Base-by-base conservation (phyloP, 2,888 invertebrate species). In the Clunio marinus region DNA sequence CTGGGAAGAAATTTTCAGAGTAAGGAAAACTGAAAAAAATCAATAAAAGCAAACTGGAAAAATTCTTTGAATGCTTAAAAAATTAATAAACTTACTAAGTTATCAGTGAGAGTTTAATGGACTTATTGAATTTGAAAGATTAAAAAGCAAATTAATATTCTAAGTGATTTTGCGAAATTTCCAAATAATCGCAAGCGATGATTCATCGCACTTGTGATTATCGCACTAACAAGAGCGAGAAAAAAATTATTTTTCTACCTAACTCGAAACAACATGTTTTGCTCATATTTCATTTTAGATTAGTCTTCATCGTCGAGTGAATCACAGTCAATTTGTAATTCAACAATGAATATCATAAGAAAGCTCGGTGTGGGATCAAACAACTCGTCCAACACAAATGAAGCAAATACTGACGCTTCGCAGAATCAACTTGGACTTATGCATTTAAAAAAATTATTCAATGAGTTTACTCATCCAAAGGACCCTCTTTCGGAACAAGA, bases 361-460 rank as follows among this genome's bases (percentile, higher is more conserved):
- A 95, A 93, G 84, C 84, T 94, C 80, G 86, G 93, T 78, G 84
- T 84, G 73, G 80, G 81, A 77, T 81, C 72, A 20, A 68, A 41
- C 20, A 27, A 57, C 10, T 15, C 68, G 2, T 57, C 68, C 8
- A 68, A 37, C 22, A 72, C 70, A 69, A 71, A 70, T 66, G 86
- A 87, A 71, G 81, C 83, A 71, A 79, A 83, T 35, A 80, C 85
- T 45, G 83, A 86, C 69, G 84, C 89, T 60, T 86, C 89, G 70
- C 91, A 91, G 75, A 86, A 93, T 68, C 93, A 95, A 75, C 85
- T 98, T 69, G 96, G 96, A 37, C 84, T 98, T 69, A 94, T 93
- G 88, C 97, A 98, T 77, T 84, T 99, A 62, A 91, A 96, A 76
- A 98, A 98, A 80, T 83, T 98, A 41, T 98, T 97, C 79, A 88